phyloP scores from a whole-genome alignment of 1,140 invertebrate genomes.

The Euwallacea fornicatus region DNA sequence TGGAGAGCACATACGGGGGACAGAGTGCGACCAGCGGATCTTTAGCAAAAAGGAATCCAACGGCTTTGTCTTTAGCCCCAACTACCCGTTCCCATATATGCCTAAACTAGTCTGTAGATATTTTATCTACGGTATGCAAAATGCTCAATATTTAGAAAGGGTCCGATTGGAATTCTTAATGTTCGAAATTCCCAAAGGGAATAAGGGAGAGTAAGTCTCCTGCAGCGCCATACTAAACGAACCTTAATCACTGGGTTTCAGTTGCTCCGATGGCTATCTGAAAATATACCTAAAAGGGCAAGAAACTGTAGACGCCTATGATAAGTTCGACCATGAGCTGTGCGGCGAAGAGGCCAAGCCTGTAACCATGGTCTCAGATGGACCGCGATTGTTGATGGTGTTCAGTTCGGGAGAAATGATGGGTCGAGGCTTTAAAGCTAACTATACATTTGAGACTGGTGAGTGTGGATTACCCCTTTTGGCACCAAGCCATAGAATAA shows the following conservation, averaged over 20 bases:
- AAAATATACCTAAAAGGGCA: conserved; percentile 91
- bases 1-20: conserved; percentile 90
- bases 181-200: conserved; percentile 87
- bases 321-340: conserved; percentile 90
- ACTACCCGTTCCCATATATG: conserved; percentile 92
- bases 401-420: conserved; percentile 88
- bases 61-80: conserved; percentile 91
- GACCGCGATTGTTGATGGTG: conserved; percentile 89
- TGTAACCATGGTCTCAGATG: conserved; percentile 78
- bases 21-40: conserved; percentile 97
- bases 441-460: conserved; percentile 88
- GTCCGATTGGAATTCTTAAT: conserved; percentile 83
- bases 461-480: conserved; percentile 31
- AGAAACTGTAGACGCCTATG: conserved; percentile 88
- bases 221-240: background rate
- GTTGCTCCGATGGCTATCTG: conserved; percentile 87
- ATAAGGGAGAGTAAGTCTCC: conserved; percentile 67
- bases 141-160: conserved; percentile 91
- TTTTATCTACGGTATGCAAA: conserved; percentile 96
- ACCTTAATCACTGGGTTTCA: conserved; percentile 40
- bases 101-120: conserved; percentile 95
- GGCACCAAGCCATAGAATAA: too few species aligned
- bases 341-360: conserved; percentile 78
- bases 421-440: conserved; percentile 89
- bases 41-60: conserved; percentile 89